A percentile compares a stretch with the other conserved stretches of the same genome.
phyloP scores from a whole-genome alignment of 2,797 vertebrate species.

The Tangara arthus region DNA sequence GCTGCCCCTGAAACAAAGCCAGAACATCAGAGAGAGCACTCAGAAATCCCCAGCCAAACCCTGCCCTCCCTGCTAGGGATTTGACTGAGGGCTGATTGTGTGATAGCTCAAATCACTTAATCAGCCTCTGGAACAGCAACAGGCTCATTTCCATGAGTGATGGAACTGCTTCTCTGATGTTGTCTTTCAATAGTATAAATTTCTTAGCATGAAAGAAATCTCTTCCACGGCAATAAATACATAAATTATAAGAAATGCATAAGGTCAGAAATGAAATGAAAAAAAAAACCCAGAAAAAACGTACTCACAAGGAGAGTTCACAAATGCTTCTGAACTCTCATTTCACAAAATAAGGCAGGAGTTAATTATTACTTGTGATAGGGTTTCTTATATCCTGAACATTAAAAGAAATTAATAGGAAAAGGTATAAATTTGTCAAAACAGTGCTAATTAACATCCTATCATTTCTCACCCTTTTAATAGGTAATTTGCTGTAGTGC shows the following conservation, averaged over 20 bases:
- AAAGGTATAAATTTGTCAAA: slow-evolving; percentile 34
- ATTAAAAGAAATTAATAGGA: slow-evolving; percentile 33
- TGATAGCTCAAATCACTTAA: background rate
- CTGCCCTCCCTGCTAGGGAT: background rate
- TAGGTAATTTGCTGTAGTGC: slow-evolving; percentile 5
- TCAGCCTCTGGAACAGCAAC: background rate
- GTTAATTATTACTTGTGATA: slow-evolving; percentile 26
- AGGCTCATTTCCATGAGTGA: background rate
- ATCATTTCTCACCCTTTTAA: slow-evolving; percentile 10
- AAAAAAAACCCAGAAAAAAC: background rate
- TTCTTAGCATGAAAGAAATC: background rate
- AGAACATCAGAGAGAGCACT: background rate
- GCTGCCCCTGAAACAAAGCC: background rate
- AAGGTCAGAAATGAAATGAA: background rate
- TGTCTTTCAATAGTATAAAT: background rate
- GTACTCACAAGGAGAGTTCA: background rate
- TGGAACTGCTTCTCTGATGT: background rate
- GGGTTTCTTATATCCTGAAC: background rate
- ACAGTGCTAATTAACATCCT: slow-evolving; percentile 19
- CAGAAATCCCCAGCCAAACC: background rate
- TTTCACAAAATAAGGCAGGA: slow-evolving; percentile 16
- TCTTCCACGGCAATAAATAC: background rate
- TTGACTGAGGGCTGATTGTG: background rate
- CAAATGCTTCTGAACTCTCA: background rate
- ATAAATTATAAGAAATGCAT: background rate